Percentiles rank a stretch among this genome's conserved stretches.
Evolutionary conservation across 2,888 invertebrate species (phyloP).

Genomic region (Sthenelais limicola): DNA sequence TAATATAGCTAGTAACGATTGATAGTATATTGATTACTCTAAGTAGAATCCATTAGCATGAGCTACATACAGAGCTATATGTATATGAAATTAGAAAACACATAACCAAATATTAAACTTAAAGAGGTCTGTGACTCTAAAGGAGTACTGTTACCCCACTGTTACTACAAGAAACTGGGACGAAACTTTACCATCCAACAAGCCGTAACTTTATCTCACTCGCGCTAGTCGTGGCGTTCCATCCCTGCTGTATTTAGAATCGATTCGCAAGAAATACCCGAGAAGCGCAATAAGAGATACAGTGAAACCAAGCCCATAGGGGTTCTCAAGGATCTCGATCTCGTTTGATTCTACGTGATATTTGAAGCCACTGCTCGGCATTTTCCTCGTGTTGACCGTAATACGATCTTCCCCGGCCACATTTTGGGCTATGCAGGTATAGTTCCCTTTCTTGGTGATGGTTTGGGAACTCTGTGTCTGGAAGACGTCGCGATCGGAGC

Average conservation of each 20-base stretch:
- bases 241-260: conserved; percentile 18
- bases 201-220: too few species aligned
- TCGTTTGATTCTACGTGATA: conserved; percentile 46
- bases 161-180: too few species aligned
- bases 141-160: too few species aligned
- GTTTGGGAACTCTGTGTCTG: conserved; percentile 45
- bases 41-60: too few species aligned
- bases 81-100: too few species aligned
- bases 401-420: conserved; percentile 47
- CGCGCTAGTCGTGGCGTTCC: too few species aligned
- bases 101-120: too few species aligned
- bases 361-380: conserved; percentile 43
- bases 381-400: conserved; percentile 47
- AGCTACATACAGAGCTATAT: too few species aligned
- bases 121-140: too few species aligned
- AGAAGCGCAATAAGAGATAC: conserved; percentile 43
- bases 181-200: too few species aligned
- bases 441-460: conserved; percentile 49
- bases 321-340: conserved; percentile 51
- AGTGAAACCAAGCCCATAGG: conserved; percentile 48
- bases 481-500: conserved; percentile 36
- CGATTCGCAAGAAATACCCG: conserved; percentile 45
- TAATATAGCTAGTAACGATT: too few species aligned
- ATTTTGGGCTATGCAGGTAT: conserved; percentile 50
- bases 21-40: too few species aligned